A percentile compares a stretch with the other conserved stretches of the same genome.
Conservation (phyloP, 2,888 invertebrate species). For the Drosophila barbarae region DNA sequence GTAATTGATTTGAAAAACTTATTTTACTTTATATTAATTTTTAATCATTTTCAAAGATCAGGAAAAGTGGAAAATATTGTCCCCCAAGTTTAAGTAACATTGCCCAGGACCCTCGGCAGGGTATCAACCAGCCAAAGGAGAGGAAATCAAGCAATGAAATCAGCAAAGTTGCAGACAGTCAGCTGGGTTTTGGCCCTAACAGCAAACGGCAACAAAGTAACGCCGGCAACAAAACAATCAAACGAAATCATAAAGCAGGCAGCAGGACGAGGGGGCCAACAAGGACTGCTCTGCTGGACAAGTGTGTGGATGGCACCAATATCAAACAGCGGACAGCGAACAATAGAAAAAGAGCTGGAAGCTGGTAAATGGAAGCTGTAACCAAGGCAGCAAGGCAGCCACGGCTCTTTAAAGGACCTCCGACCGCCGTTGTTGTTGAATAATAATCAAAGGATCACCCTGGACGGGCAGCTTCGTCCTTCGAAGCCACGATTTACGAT, state of each 20-base stretch:
- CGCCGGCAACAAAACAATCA: constrained; percentile 45
- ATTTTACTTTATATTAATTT: background rate
- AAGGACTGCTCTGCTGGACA: constrained; percentile 10
- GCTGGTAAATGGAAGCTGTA: constrained; percentile 16
- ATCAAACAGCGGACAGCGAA: constrained; percentile 18
- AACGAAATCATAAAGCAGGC: constrained; percentile 44
- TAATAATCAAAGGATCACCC: constrained; percentile 22
- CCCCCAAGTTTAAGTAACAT: no score
- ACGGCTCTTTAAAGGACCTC: constrained; percentile 12
- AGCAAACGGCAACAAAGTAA: constrained; percentile 28
- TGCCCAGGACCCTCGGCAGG: background rate
- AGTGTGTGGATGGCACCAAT: constrained; percentile 27
- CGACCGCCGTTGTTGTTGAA: constrained; percentile 15
- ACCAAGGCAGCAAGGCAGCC: constrained; percentile 25
- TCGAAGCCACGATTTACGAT: constrained; percentile 28
- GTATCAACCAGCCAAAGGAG: constrained; percentile 23
- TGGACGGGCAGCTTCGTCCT: constrained; percentile 12
- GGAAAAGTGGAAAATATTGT: no score
- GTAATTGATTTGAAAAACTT: background rate
- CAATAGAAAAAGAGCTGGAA: constrained; percentile 15
- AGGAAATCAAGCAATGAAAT: constrained; percentile 47
- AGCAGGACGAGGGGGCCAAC: constrained; percentile 7
- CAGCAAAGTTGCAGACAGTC: constrained; percentile 61
- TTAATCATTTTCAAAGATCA: background rate
- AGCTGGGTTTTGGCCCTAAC: constrained; percentile 37